phyloP scores from a whole-genome alignment of 2,888 invertebrate genomes.

The Ryuthela nishihirai region DNA sequence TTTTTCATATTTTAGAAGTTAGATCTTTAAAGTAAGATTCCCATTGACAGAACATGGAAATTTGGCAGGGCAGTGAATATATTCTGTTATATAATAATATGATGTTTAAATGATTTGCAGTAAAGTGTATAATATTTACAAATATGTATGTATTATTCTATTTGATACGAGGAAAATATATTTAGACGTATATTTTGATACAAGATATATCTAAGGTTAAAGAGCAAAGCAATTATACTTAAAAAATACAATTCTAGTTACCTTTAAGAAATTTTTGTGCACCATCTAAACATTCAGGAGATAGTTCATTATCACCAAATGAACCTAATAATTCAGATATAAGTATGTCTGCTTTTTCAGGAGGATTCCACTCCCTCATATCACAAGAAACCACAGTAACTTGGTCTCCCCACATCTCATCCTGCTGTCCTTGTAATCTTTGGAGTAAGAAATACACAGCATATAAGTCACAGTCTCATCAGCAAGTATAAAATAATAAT shows the following conservation, averaged over 20 bases:
- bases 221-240: background rate
- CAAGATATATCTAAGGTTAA: background rate
- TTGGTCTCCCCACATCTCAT: conserved; percentile 70
- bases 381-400: conserved; percentile 78
- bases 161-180: background rate
- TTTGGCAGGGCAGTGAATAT: no score
- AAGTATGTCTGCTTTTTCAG: conserved; percentile 87
- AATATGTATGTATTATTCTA: background rate
- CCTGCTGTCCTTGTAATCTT: conserved; percentile 65
- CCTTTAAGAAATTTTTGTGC: conserved; percentile 78
- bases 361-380: conserved; percentile 76
- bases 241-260: conserved; percentile 42
- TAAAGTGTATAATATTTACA: background rate
- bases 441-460: conserved; percentile 1
- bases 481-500: no score
- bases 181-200: background rate
- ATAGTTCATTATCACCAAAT: conserved; percentile 98
- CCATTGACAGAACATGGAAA: no score
- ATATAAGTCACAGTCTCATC: no score
- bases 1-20: no score
- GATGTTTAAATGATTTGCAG: background rate
- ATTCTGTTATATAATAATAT: no score
- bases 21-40: no score
- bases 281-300: conserved; percentile 96
- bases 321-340: conserved; percentile 95